These are phyloP conservation scores for Eurytoma californica DNA, from an alignment of 2,888 invertebrate genomes.

Conservation along the genomic window DNA sequence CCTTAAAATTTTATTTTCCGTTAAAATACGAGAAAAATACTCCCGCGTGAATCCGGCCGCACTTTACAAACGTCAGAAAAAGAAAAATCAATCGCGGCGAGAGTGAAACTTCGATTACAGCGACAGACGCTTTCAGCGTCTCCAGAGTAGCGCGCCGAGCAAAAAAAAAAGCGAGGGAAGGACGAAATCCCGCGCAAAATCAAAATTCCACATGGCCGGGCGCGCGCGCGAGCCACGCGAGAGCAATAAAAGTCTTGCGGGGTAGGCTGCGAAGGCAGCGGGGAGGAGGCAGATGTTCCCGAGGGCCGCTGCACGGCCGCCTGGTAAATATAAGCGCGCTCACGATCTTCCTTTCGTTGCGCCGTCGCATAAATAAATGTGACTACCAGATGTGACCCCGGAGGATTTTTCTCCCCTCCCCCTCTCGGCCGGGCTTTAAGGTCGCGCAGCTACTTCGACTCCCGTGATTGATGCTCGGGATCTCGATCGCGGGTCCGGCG, in stretches of 20 bases:
- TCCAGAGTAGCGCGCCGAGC: too few species aligned
- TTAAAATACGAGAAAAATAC: too few species aligned
- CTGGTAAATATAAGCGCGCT: conserved; percentile 52
- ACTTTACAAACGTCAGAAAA: too few species aligned
- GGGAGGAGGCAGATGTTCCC: conserved; percentile 35
- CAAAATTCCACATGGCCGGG: not conserved
- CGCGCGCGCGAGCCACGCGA: not conserved
- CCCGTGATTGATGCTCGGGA: too few species aligned
- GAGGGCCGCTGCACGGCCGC: not conserved
- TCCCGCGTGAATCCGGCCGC: too few species aligned
- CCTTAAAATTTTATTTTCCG: too few species aligned
- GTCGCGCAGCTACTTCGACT: not conserved
- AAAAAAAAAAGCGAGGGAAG: too few species aligned
- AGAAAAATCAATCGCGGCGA: too few species aligned
- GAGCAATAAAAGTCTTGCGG: not conserved
- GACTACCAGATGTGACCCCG: conserved; percentile 59
- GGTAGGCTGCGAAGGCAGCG: not conserved
- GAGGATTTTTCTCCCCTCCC: conserved; percentile 16
- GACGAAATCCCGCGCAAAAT: not conserved
- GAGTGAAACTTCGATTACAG: too few species aligned
- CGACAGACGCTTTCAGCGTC: too few species aligned
- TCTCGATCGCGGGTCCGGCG: too few species aligned
- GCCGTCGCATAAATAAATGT: conserved; percentile 59
- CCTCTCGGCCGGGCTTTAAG: not conserved
- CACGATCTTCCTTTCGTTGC: conserved; percentile 30